These are phyloP conservation scores for Drosophila pandora DNA, from an alignment of 1,140 invertebrate species.

Conservation along the genomic window DNA sequence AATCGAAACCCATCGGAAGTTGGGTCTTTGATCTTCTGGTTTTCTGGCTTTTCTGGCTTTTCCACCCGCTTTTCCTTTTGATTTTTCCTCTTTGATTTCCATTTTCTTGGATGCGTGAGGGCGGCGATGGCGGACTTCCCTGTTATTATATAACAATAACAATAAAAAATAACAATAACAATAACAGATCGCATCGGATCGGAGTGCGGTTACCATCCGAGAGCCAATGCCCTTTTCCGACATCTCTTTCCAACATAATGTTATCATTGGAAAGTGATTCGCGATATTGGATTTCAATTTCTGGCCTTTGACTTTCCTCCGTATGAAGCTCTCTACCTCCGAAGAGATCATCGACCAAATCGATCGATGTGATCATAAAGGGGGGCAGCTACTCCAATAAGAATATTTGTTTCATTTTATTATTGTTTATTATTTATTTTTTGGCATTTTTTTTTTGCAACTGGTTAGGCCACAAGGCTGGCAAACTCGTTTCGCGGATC, in stretches of 20 bases:
- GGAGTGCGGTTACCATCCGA: not conserved
- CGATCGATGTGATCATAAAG: slow-evolving; percentile 22
- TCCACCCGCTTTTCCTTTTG: not conserved
- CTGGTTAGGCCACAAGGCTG: slow-evolving; percentile 43
- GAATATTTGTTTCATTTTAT: slow-evolving; percentile 30
- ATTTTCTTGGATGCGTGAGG: slow-evolving; percentile 32
- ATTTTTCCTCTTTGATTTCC: slow-evolving; percentile 11
- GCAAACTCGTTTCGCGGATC: slow-evolving; percentile 36
- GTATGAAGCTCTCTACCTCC: too few species aligned
- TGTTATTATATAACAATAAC: slow-evolving; percentile 39
- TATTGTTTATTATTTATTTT: slow-evolving; percentile 25
- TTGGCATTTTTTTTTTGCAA: slow-evolving; percentile 42
- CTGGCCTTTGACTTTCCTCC: slow-evolving; percentile 14
- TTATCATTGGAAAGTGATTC: too few species aligned
- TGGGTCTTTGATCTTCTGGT: slow-evolving; percentile 36
- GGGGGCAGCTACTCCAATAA: too few species aligned
- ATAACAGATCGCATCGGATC: slow-evolving; percentile 7
- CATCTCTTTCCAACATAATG: too few species aligned
- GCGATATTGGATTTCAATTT: too few species aligned
- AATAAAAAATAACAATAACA: slow-evolving; percentile 2
- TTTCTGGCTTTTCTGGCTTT: slow-evolving; percentile 2
- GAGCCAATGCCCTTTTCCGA: too few species aligned
- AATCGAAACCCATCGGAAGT: slow-evolving; percentile 49
- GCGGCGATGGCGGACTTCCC: slow-evolving; percentile 32
- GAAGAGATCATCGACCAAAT: not conserved